Base-by-base conservation (phyloP, 2,113 vertebrate species). In the Entomyzon cyanotis region DNA sequence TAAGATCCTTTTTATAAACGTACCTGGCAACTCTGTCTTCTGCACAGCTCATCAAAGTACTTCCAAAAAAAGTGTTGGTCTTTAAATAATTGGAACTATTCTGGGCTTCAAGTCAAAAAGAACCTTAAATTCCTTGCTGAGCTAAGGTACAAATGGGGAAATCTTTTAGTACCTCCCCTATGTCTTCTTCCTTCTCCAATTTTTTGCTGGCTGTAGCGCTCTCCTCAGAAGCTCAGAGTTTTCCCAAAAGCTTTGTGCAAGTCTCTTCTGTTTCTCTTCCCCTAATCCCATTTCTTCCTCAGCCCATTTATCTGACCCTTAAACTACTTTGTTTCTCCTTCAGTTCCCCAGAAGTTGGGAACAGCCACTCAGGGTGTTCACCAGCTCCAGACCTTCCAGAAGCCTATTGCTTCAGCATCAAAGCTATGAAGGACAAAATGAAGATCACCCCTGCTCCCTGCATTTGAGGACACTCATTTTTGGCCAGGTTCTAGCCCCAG, bases 1-100 rank as follows among this genome's bases (percentile, higher is more conserved):
- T 37, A 69, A 88, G 35, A 82, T 62, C 12, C 14, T n/a, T 70
- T 82, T 79, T 53, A 44, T 37, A 67, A 90, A 42, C 5, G 3
- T 78, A 95, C 73, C 83, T 94, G 83, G 44, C 16, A 95, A 84
- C 31, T 56, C 91, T 55, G 37, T 73, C 70, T 84, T 92, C 81
- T 80, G 42, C 52, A n/a, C 20, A 75, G 37, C 24, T 92, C 60
- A 75, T 44, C 44, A 70, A 80, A 84, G 14, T 20, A 78, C 46
- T 88, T 83, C 0, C 8, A 50, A 84, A 75, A 55, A 47, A 74
- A 50, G 4, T 56, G n/a, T 27, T 50, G n/a, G 42, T 69, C 53
- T 94, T 91, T 53, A 90, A 95, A 73, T 42, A 85, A 12, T 67
- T 59, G 19, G 56, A 96, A 86, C 30, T 67, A 47, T 68, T 93